Percentiles rank a stretch among this genome's conserved stretches.
Evolutionary conservation across 1,140 invertebrate species (phyloP).

Genomic region (Neotoxoptera formosana): DNA sequence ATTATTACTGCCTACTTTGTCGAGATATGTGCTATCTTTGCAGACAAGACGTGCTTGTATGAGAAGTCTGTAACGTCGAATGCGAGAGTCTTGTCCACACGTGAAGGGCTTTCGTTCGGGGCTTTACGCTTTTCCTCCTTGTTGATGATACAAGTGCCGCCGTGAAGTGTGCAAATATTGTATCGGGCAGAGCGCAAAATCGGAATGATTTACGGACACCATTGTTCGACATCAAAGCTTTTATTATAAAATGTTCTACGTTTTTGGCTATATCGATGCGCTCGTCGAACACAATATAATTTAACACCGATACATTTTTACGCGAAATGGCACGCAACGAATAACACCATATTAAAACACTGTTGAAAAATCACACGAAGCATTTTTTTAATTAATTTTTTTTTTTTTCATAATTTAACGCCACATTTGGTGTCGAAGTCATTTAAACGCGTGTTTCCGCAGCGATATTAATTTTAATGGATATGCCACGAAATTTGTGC

Average conservation of each 20-base stretch:
- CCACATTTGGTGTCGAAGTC: not conserved
- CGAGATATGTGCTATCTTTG: not conserved
- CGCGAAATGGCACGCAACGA: not conserved
- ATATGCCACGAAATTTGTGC: not conserved
- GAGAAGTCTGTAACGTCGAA: not conserved
- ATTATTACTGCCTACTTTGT: not conserved
- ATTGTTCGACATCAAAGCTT: not conserved
- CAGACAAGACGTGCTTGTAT: not conserved
- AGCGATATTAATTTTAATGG: not conserved
- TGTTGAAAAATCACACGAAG: not conserved
- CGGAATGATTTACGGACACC: not conserved
- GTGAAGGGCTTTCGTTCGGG: not conserved
- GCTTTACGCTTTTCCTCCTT: not conserved
- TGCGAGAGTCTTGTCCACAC: not conserved
- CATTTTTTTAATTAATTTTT: not conserved
- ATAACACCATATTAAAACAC: too few species aligned
- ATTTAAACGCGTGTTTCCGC: not conserved
- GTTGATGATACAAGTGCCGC: not conserved
- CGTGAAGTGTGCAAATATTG: constrained; percentile 19
- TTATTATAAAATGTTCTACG: not conserved
- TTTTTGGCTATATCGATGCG: not conserved
- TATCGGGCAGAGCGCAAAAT: not conserved
- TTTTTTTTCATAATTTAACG: not conserved
- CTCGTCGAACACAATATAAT: constrained; percentile 21
- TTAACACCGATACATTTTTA: not conserved